phyloP scores from a whole-genome alignment of 2,888 invertebrate species.

The Sphaerophoria rueppellii region DNA sequence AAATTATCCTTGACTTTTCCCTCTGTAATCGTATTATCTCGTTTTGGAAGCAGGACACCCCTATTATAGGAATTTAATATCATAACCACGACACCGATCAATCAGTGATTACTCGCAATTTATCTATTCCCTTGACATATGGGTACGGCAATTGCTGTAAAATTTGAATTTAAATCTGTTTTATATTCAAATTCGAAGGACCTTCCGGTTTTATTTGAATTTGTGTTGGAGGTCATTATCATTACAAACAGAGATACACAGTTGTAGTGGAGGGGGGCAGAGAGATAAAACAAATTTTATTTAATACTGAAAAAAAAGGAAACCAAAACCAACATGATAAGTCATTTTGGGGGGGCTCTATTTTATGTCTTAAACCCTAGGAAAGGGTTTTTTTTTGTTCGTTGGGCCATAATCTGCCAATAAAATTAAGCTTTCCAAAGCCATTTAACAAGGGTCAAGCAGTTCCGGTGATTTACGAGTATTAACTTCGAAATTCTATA shows the following conservation, averaged over 20 bases:
- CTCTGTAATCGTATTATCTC: background rate
- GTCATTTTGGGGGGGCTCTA: background rate
- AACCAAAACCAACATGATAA: background rate
- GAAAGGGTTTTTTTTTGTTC: slow-evolving; percentile 23
- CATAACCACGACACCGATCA: slow-evolving; percentile 6
- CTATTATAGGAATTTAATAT: slow-evolving; percentile 3
- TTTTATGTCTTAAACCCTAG: background rate
- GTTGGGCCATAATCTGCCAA: slow-evolving; percentile 65
- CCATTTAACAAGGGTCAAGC: slow-evolving; percentile 73
- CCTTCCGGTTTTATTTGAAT: slow-evolving; percentile 52
- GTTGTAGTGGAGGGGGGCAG: background rate
- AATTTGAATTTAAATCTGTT: slow-evolving; percentile 51
- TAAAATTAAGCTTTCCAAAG: slow-evolving; percentile 72
- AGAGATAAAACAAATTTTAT: slow-evolving; percentile 57
- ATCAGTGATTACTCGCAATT: slow-evolving; percentile 11
- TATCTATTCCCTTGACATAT: slow-evolving; percentile 37
- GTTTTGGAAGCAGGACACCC: too few relatives aligned
- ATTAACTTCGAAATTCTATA: slow-evolving; percentile 68
- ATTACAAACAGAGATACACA: slow-evolving; percentile 21
- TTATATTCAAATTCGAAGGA: slow-evolving; percentile 44
- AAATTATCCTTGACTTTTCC: background rate
- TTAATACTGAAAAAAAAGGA: slow-evolving; percentile 16
- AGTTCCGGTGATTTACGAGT: slow-evolving; percentile 72
- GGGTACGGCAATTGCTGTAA: slow-evolving; percentile 32
- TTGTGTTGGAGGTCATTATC: slow-evolving; percentile 20